Base-by-base conservation (phyloP, 2,797 vertebrate species). In the Echeneis naucrates region DNA sequence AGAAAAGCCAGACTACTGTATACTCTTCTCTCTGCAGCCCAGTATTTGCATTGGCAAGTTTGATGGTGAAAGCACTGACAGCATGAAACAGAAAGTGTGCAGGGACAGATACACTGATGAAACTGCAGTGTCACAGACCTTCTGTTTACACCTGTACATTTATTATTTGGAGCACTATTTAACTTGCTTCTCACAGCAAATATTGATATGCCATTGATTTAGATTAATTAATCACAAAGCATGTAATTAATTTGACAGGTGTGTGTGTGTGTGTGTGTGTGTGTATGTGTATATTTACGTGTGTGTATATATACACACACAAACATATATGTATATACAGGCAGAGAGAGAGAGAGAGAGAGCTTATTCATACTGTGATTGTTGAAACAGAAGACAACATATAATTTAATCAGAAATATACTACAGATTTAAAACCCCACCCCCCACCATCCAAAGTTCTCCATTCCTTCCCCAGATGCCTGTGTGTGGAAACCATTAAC, bases 321-420 rank as follows among this genome's bases (percentile, higher is more conserved):
- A n/a, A 5, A 24, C 9, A 27, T n/a, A 21, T 44, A 26, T 59
- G 9, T 81, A 75, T 83, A 70, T 70, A 69, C 67, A 65, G 38
- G 16, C 38, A 40, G 38, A 40, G 40, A 19, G 38, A 40, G 38
- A 40, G 40, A 19, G 42, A 44, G 44, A 94, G 75, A 95, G 93
- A 97, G 96, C 96, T 97, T 98, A 98, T 97, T 97, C 93, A 96
- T 96, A 97, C 95, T 96, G 96, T 95, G 95, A 92, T 93, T 94
- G 95, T 93, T 91, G 90, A 95, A 95, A 96, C 92, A 91, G 92
- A 95, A 95, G 92, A 95, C 93, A 93, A 96, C 95, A 96, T 92
- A 93, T 94, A 92, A 95, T 92, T 95, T 94, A 95, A 94, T 92
- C 93, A 94, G 92, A 94, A 94, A 94, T 89, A 91, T 92, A 96